Base-by-base conservation (phyloP, 2,888 invertebrate genomes). In the Pyrocoelia pectoralis region DNA sequence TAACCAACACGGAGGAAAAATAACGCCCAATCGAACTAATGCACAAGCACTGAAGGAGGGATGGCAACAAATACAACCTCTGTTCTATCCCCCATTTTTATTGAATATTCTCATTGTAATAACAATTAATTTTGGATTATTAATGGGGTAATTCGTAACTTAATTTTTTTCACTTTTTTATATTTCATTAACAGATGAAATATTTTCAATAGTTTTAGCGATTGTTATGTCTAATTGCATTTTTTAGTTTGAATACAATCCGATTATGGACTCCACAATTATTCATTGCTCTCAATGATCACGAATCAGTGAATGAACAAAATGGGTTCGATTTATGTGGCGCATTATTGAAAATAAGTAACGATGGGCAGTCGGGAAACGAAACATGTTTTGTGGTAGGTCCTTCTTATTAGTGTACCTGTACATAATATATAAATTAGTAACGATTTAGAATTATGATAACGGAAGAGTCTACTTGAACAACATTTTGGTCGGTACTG, bases 181-280 rank as follows among this genome's bases (percentile, higher is more conserved):
- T 3, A 58, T 50, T 14, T 48, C 9, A n/a, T n/a, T n/a, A n/a
- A n/a, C n/a, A n/a, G n/a, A n/a, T n/a, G n/a, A n/a, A n/a, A n/a
- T n/a, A n/a, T n/a, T n/a, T n/a, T n/a, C n/a, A n/a, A n/a, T n/a
- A n/a, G n/a, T n/a, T n/a, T n/a, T n/a, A n/a, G n/a, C n/a, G n/a
- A 18, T 19, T 24, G 24, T 24, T 24, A 24, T 24, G 24, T 24
- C 8, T 24, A 24, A 8, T 24, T 5, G n/a, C n/a, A 2, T 17
- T 1, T 48, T 76, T 64, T 59, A 81, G 81, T 43, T 68, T 91
- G 68, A 94, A 94, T 75, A 93, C 94, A 0, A 83, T 95, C 33
- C 89, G 94, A 12, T 84, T 95, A 28, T 95, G 95, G 94, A 85
- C 94, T 70, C 95, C 95, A 0, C 93, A 94, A 77, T 83, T 95